phyloP scores from a whole-genome alignment of 1,140 invertebrate species.

The Pseudomyrmex cubaensis region DNA sequence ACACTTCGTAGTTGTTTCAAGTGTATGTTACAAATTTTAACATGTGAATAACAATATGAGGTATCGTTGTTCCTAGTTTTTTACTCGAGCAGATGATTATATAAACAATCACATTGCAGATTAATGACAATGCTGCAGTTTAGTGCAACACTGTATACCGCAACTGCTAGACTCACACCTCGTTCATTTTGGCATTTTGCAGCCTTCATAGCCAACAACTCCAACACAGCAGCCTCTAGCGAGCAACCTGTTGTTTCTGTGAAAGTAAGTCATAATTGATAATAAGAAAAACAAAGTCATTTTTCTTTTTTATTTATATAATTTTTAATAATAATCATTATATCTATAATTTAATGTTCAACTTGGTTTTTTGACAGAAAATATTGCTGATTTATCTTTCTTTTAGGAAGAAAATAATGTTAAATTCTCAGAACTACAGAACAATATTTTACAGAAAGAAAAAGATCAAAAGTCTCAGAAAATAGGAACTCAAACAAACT shows the following conservation, averaged over 20 bases:
- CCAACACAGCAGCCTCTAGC: neutral
- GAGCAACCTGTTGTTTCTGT: neutral
- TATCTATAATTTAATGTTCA: neutral
- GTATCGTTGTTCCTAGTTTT: neutral
- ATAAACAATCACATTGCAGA: constrained; percentile 43
- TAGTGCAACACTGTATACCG: constrained; percentile 5
- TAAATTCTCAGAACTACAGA: neutral
- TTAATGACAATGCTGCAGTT: constrained; percentile 40
- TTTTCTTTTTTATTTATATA: neutral
- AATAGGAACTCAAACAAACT: neutral
- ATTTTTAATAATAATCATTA: neutral
- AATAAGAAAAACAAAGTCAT: neutral
- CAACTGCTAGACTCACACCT: constrained; percentile 7
- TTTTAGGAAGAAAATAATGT: constrained; percentile 13
- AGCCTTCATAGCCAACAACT: constrained; percentile 7
- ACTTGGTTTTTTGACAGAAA: neutral
- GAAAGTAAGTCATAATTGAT: constrained; percentile 18
- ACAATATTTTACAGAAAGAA: neutral
- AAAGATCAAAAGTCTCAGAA: neutral
- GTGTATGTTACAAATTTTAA: neutral
- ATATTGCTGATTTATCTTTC: neutral
- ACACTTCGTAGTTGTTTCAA: neutral
- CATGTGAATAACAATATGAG: no score
- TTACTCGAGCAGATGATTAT: neutral
- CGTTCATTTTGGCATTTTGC: constrained; percentile 38